phyloP scores from a whole-genome alignment of 2,888 invertebrate species.

The Chironomus tentans region DNA sequence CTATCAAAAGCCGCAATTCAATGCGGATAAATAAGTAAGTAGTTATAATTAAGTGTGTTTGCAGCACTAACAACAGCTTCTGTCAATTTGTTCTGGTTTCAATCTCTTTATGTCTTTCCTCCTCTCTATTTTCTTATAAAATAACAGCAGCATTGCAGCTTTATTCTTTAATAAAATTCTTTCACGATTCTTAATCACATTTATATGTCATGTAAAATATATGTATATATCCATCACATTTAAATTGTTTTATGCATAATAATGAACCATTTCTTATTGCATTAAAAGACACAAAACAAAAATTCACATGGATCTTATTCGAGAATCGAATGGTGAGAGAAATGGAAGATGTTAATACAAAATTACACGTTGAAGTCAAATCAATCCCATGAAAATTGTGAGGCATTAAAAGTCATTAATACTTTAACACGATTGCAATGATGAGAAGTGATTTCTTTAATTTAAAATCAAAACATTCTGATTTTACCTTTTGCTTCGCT shows the following conservation, averaged over 20 bases:
- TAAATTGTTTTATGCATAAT: background rate
- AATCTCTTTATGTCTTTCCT: background rate
- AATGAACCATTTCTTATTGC: background rate
- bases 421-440: background rate
- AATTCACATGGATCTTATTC: background rate
- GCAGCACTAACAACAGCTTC: conserved; percentile 1
- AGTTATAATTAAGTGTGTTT: conserved; percentile 16
- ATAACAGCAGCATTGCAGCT: no score
- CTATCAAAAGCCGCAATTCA: background rate
- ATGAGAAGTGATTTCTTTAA: conserved; percentile 27
- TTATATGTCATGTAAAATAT: background rate
- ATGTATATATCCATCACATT: background rate
- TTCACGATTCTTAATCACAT: background rate
- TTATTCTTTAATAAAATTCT: background rate
- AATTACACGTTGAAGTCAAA: background rate
- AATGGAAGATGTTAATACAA: background rate
- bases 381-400: background rate
- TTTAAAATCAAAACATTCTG: conserved; percentile 25
- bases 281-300: background rate
- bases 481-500: background rate
- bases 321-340: background rate
- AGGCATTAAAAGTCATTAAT: background rate
- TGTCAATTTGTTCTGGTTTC: background rate
- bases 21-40: conserved; percentile 5
- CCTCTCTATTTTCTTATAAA: background rate